Conservation (phyloP, 2,888 invertebrate species). For the Slavum lentiscoides region DNA sequence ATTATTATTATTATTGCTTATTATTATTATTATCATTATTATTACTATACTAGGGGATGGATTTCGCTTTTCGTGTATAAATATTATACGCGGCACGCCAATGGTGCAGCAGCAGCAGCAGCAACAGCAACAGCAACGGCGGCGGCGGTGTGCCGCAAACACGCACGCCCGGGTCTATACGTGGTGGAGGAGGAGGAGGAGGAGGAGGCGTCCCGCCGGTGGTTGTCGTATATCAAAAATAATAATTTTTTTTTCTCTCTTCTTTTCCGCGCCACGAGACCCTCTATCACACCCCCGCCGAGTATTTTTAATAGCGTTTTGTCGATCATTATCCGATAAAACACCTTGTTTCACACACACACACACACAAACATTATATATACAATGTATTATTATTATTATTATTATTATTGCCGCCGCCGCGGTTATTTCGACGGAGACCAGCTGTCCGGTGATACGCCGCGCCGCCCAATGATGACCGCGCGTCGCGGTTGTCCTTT, state of each 20-base stretch:
- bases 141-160: background rate
- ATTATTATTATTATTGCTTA: no score
- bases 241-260: conserved; percentile 1
- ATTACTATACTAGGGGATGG: conserved; percentile 37
- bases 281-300: conserved; percentile 47
- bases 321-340: conserved; percentile 54
- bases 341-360: conserved; percentile 50
- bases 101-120: background rate
- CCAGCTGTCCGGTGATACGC: conserved; percentile 46
- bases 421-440: conserved; percentile 30
- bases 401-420: conserved; percentile 15
- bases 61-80: conserved; percentile 23
- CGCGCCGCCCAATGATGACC: conserved; percentile 9
- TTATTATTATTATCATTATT: conserved; percentile 2
- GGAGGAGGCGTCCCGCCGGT: background rate
- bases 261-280: conserved; percentile 23
- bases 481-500: background rate
- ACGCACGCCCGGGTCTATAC: background rate
- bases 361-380: background rate
- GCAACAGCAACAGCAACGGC: background rate
- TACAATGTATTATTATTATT: no score
- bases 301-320: conserved; percentile 51
- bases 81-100: background rate
- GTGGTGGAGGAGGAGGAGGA: no score
- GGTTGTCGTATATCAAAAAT: conserved; percentile 46